These are phyloP conservation scores for Prunella fulvescens DNA, from an alignment of 2,113 vertebrate species.

Conservation along the genomic window DNA sequence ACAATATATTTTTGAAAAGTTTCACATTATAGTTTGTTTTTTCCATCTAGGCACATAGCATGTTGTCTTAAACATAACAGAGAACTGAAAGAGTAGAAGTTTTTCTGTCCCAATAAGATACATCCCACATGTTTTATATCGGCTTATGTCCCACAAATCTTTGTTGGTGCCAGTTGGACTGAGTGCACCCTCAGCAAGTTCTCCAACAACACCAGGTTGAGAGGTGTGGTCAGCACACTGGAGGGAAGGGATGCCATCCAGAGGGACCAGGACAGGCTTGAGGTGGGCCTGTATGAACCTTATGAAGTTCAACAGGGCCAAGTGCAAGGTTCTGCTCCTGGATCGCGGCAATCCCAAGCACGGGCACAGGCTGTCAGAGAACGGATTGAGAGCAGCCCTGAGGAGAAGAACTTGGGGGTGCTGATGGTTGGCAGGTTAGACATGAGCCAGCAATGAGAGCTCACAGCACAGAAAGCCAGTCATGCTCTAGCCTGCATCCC, in stretches of 20 bases:
- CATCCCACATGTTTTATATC: rapidly evolving
- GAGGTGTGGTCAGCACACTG: background rate
- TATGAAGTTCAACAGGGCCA: background rate
- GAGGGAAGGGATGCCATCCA: background rate
- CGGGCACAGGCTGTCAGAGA: background rate
- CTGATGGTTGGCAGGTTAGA: background rate
- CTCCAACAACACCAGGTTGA: background rate
- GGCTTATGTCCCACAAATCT: background rate
- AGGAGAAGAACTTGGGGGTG: background rate
- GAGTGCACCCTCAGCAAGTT: background rate
- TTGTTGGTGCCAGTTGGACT: background rate
- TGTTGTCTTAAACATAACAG: background rate
- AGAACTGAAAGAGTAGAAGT: background rate
- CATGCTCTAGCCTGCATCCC: background rate
- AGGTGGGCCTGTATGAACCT: background rate
- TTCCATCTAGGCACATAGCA: background rate
- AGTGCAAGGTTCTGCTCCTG: background rate
- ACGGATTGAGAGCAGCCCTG: background rate
- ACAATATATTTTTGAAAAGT: background rate
- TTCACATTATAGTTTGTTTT: background rate
- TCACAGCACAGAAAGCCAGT: background rate
- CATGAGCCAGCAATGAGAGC: background rate
- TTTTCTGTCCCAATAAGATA: background rate
- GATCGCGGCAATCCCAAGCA: background rate
- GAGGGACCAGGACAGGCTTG: background rate